A percentile compares a stretch with the other conserved stretches of the same genome.
These are phyloP conservation scores for Dysmachus trigonus DNA, from an alignment of 2,888 invertebrate species.

Conservation along the genomic window DNA sequence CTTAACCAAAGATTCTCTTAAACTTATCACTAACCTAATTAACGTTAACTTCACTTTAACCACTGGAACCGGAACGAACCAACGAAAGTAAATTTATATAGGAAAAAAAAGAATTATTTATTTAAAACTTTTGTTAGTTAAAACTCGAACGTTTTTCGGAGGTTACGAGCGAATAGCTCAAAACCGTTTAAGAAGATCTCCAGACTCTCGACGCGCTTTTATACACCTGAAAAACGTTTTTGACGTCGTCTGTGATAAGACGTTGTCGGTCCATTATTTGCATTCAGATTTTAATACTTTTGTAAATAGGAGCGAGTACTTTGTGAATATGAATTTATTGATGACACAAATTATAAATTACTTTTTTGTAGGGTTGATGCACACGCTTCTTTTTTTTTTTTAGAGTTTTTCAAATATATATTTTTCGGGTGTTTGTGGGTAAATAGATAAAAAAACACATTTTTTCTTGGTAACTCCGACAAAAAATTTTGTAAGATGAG, in stretches of 20 bases:
- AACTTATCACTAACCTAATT: slow-evolving; percentile 9
- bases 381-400: background rate
- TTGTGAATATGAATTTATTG: slow-evolving; percentile 6
- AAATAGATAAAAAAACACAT: background rate
- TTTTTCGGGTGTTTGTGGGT: background rate
- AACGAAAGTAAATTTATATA: slow-evolving; percentile 15
- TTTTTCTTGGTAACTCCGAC: background rate
- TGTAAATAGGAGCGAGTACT: background rate
- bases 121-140: background rate
- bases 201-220: background rate
- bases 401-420: background rate
- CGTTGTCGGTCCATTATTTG: background rate
- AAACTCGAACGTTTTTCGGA: background rate
- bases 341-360: slow-evolving; percentile 18
- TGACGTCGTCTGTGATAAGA: slow-evolving; percentile 1
- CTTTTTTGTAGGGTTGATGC: background rate
- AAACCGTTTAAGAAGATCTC: slow-evolving; percentile 27
- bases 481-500: background rate
- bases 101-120: background rate
- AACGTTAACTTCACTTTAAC: slow-evolving; percentile 14
- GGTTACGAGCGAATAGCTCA: slow-evolving; percentile 33
- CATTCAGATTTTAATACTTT: background rate
- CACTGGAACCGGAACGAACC: slow-evolving; percentile 24
- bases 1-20: background rate
- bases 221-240: background rate